These are phyloP conservation scores for Anodontia alba DNA, from an alignment of 2,888 invertebrate genomes.

Conservation along the genomic window DNA sequence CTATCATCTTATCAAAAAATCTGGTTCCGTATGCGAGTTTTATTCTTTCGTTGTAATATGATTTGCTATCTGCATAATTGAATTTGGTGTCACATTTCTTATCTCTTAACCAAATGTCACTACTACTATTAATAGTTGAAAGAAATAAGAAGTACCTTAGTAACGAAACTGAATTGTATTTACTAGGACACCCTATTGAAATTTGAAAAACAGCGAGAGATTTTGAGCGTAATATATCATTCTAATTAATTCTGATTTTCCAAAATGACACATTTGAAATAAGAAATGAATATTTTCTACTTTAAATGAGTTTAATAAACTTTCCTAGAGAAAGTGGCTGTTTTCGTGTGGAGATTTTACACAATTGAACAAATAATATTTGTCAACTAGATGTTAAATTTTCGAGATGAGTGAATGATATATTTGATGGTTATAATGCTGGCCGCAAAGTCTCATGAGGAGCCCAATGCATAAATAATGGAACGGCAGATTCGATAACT, in stretches of 20 bases:
- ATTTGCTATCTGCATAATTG: constrained; percentile 60
- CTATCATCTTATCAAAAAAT: constrained; percentile 12
- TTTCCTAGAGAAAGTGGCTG: neutral
- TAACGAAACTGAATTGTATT: constrained; percentile 8
- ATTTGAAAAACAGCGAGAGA: constrained; percentile 20
- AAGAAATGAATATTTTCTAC: constrained; percentile 16
- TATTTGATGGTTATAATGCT: constrained; percentile 49
- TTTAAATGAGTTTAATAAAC: constrained; percentile 28
- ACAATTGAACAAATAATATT: constrained; percentile 63
- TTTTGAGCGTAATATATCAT: constrained; percentile 34
- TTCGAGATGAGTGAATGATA: constrained; percentile 44
- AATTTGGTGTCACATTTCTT: constrained; percentile 57
- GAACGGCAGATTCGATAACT: constrained; percentile 43
- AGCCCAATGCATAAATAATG: constrained; percentile 54
- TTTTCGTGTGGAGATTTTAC: constrained; percentile 37
- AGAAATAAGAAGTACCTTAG: constrained; percentile 12
- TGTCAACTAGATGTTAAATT: constrained; percentile 46
- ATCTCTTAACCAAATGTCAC: constrained; percentile 49
- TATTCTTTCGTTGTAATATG: constrained; percentile 21
- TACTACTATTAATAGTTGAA: constrained; percentile 18
- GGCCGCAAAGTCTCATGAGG: constrained; percentile 24
- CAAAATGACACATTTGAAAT: constrained; percentile 30
- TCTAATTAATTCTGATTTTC: constrained; percentile 47
- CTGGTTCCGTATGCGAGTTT: constrained; percentile 11
- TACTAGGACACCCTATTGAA: constrained; percentile 8